A percentile compares a stretch with the other conserved stretches of the same genome.
Conservation (phyloP, 2,797 vertebrate species). For the Neoniphon sammara region DNA sequence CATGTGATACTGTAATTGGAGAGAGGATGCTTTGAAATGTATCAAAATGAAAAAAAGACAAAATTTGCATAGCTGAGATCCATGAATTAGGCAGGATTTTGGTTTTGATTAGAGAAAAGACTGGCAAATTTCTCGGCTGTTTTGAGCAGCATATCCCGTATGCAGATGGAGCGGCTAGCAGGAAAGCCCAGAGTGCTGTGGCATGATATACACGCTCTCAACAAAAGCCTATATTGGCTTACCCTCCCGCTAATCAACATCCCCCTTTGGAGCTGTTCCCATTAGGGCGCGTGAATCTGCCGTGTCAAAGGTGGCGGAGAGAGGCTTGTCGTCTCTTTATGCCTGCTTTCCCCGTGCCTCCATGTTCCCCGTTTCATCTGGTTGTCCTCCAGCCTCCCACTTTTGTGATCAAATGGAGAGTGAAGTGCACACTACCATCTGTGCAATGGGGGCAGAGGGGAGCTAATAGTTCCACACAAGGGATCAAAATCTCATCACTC, state of each 20-base stretch:
- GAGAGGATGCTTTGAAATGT: neutral
- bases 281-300: slow-evolving; percentile 37
- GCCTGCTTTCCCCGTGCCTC: slow-evolving; percentile 26
- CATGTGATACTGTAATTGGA: neutral
- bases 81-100: slow-evolving; percentile 19
- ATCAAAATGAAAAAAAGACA: neutral
- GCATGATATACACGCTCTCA: slow-evolving; percentile 38
- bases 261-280: slow-evolving; percentile 27
- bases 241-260: slow-evolving; percentile 32
- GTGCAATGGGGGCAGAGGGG: slow-evolving; percentile 47
- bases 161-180: slow-evolving; percentile 40
- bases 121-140: neutral
- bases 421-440: slow-evolving; percentile 66
- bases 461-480: slow-evolving; percentile 65
- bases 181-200: slow-evolving; percentile 16
- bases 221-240: slow-evolving; percentile 39
- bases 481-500: slow-evolving; percentile 71
- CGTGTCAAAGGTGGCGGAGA: slow-evolving; percentile 42
- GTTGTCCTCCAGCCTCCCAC: slow-evolving; percentile 49
- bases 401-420: slow-evolving; percentile 64
- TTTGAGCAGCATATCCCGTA: slow-evolving; percentile 10
- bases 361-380: slow-evolving; percentile 47
- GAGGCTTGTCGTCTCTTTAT: slow-evolving; percentile 23
- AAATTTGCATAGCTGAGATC: slow-evolving; percentile 21
- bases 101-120: slow-evolving; percentile 13